phyloP scores from a whole-genome alignment of 2,888 invertebrate species.

The Cinara cedri region DNA sequence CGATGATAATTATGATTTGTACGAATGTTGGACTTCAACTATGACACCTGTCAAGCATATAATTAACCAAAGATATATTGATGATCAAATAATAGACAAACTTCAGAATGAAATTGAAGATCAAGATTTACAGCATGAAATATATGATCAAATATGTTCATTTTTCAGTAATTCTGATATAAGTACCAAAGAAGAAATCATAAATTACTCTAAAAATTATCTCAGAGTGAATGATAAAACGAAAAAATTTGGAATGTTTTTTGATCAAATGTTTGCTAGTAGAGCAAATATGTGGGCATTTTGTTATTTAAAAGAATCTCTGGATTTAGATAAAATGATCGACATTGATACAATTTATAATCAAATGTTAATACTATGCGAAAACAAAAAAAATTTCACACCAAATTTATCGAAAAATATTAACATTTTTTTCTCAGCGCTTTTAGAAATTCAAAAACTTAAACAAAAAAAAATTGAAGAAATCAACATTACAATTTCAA shows the following conservation, averaged over 20 bases:
- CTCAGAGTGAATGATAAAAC: constrained; percentile 51
- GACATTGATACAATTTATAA: constrained; percentile 57
- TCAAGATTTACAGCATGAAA: constrained; percentile 58
- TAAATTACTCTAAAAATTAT: constrained; percentile 49
- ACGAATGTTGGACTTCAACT: constrained; percentile 58
- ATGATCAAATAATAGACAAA: constrained; percentile 58
- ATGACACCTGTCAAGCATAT: constrained; percentile 57
- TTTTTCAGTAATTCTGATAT: constrained; percentile 55
- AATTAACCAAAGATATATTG: constrained; percentile 44
- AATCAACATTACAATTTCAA: constrained; percentile 52
- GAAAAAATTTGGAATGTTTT: constrained; percentile 56
- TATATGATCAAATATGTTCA: constrained; percentile 59
- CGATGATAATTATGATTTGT: constrained; percentile 57
- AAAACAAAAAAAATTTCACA: constrained; percentile 56
- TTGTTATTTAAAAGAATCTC: constrained; percentile 56
- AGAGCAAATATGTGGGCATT: constrained; percentile 58
- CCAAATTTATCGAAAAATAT: constrained; percentile 57
- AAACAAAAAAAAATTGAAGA: constrained; percentile 56
- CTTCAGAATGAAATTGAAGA: constrained; percentile 57
- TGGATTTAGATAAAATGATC: constrained; percentile 56
- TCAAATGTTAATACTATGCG: constrained; percentile 57
- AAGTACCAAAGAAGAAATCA: constrained; percentile 40
- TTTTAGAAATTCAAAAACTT: constrained; percentile 57
- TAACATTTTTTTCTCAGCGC: constrained; percentile 57
- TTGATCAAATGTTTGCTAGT: constrained; percentile 56